phyloP scores from a whole-genome alignment of 2,113 vertebrate genomes.

The Serilophus lunatus region DNA sequence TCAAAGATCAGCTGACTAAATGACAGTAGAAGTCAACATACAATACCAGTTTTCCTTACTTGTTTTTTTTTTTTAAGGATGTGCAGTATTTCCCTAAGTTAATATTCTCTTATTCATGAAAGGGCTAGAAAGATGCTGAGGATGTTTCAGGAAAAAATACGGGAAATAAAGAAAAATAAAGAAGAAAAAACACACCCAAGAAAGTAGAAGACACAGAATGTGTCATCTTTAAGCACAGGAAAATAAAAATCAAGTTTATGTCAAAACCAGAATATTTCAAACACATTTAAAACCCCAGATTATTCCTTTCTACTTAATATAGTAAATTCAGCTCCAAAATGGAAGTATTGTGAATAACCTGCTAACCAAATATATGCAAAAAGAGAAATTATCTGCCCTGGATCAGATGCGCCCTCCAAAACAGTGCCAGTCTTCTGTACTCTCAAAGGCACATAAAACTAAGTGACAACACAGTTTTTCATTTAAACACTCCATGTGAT shows the following conservation, averaged over 20 bases:
- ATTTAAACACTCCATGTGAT: background rate
- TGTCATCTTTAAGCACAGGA: background rate
- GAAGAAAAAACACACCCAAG: background rate
- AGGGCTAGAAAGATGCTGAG: background rate
- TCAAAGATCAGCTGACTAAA: background rate
- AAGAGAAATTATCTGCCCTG: background rate
- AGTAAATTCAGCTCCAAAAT: background rate
- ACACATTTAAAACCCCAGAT: background rate
- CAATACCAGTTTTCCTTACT: background rate
- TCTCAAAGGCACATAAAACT: background rate
- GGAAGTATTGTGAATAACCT: background rate
- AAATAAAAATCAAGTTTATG: background rate
- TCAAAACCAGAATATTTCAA: background rate
- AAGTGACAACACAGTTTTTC: accelerated
- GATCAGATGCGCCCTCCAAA: background rate
- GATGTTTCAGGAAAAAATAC: background rate
- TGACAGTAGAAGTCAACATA: background rate
- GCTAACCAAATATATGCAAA: background rate
- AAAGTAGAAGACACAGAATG: background rate
- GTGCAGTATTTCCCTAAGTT: background rate
- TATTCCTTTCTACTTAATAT: background rate
- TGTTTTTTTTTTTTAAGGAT: background rate
- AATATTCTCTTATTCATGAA: background rate
- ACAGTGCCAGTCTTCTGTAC: background rate
- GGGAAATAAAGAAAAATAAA: background rate